These are phyloP conservation scores for Myotis daubentonii DNA, from an alignment of 2,797 vertebrate species.

Conservation along the genomic window DNA sequence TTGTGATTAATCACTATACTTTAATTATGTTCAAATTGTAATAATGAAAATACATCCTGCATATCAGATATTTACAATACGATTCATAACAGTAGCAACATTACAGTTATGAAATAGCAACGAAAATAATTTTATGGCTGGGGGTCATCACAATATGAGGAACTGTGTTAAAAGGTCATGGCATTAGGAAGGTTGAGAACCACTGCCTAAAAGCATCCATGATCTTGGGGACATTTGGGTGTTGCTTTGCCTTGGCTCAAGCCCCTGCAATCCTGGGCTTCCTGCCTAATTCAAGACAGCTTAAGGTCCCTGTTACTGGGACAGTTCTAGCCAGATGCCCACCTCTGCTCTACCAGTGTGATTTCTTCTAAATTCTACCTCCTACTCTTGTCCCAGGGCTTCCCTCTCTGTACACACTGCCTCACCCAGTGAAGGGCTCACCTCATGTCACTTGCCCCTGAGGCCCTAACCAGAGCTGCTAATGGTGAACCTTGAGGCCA, in stretches of 20 bases:
- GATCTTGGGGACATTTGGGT: not conserved
- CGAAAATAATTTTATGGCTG: too few species aligned
- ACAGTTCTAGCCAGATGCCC: not conserved
- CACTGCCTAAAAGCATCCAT: not conserved
- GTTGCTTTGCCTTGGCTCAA: not conserved
- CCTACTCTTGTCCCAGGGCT: not conserved
- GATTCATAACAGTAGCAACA: too few species aligned
- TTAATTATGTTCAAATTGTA: too few species aligned
- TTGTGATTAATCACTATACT: too few species aligned
- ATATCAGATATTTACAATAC: too few species aligned
- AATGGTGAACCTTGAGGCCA: not conserved
- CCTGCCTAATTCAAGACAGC: not conserved
- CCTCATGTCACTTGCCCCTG: not conserved
- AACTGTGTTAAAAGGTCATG: too few species aligned
- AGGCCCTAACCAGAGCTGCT: not conserved
- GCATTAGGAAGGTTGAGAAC: too few species aligned
- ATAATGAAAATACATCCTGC: too few species aligned
- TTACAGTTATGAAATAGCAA: too few species aligned
- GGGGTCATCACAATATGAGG: too few species aligned
- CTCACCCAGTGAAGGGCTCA: not conserved
- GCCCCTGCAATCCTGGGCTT: not conserved
- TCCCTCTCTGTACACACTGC: rapidly evolving
- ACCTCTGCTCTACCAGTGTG: not conserved
- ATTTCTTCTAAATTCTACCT: not conserved
- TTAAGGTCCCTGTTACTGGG: not conserved